Evolutionary conservation across 2,888 invertebrate species (phyloP).

Genomic region (Nomada fucata): DNA sequence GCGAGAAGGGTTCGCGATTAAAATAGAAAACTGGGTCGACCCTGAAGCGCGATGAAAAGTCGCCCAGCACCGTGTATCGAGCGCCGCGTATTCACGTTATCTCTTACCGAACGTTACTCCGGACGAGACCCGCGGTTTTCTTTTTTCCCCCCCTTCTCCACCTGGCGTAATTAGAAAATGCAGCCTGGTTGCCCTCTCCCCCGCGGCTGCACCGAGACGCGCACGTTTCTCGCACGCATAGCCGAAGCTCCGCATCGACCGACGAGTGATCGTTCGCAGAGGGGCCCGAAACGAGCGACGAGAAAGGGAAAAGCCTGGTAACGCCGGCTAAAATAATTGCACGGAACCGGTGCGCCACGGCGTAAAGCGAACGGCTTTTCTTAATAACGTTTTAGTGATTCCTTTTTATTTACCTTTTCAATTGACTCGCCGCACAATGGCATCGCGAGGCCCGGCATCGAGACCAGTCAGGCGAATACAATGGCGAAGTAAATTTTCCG

Average conservation of each 20-base stretch:
- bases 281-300: too few species aligned
- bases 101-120: constrained; percentile 21
- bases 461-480: constrained; percentile 39
- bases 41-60: constrained; percentile 50
- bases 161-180: constrained; percentile 21
- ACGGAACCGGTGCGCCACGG: too few species aligned
- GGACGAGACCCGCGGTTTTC: not conserved
- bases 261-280: not conserved
- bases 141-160: not conserved
- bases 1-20: constrained; percentile 52
- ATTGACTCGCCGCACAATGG: constrained; percentile 43
- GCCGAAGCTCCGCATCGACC: not conserved
- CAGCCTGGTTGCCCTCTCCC: not conserved
- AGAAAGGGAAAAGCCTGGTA: too few species aligned
- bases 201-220: not conserved
- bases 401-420: not conserved
- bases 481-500: constrained; percentile 58
- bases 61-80: constrained; percentile 20
- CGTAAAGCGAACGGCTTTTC: too few species aligned
- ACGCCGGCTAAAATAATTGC: too few species aligned
- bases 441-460: not conserved
- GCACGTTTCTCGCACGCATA: not conserved
- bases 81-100: constrained; percentile 22
- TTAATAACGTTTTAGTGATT: not conserved
- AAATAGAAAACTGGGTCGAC: constrained; percentile 64